Percentiles rank a stretch among this genome's conserved stretches.
phyloP scores from a whole-genome alignment of 2,797 vertebrate genomes.

The Threskiornis aethiopicus region DNA sequence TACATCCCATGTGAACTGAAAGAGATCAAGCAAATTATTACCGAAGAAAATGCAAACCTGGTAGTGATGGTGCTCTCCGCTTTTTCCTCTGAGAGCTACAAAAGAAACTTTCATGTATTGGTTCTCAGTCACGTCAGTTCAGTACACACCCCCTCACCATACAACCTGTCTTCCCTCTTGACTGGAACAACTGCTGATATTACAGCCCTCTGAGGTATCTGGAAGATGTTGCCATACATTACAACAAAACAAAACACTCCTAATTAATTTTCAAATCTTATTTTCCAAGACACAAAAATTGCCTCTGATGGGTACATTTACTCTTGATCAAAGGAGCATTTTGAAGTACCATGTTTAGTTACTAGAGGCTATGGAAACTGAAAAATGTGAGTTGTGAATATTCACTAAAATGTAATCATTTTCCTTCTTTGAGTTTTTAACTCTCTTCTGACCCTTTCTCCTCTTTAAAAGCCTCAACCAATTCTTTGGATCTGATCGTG shows the following conservation, averaged over 20 bases:
- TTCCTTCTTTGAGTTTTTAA: not conserved
- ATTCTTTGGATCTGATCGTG: not conserved
- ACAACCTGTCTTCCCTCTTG: not conserved
- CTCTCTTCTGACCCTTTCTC: not conserved
- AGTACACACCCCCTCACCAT: not conserved
- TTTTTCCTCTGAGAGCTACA: not conserved
- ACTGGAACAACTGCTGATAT: not conserved
- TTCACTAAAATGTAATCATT: not conserved
- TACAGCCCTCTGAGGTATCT: not conserved
- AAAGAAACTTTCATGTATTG: not conserved
- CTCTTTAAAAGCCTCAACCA: not conserved
- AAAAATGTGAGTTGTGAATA: not conserved
- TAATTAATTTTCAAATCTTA: not conserved
- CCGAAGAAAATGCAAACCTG: not conserved
- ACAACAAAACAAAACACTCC: not conserved
- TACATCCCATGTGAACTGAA: not conserved
- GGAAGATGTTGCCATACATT: not conserved
- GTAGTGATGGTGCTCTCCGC: not conserved
- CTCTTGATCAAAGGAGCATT: not conserved
- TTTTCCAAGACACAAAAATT: not conserved
- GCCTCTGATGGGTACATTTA: rapidly evolving
- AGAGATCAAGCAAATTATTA: not conserved
- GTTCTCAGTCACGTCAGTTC: not conserved
- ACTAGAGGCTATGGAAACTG: not conserved
- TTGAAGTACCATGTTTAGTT: not conserved